Evolutionary conservation across 2,113 vertebrate genomes (phyloP), one percentile per base, ranked within the genome.

Genomic region (Diadophis punctatus): DNA sequence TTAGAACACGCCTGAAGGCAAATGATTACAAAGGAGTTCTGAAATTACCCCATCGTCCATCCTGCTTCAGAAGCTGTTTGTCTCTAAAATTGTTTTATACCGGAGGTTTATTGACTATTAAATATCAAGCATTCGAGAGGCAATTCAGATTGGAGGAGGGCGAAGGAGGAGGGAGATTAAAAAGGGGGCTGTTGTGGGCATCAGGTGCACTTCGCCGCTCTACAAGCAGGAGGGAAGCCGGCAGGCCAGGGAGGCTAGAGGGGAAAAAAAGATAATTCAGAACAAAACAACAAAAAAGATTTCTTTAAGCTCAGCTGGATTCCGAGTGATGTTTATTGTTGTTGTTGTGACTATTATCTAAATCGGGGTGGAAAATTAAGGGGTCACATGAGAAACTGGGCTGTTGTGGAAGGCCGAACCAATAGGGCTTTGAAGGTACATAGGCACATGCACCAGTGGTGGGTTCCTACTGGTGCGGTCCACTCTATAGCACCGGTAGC

Each of bases 11-110:
- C 27, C 92, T 86, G 89, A 52, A 94, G 93, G 80, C 58, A 91
- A 92, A 90, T 86, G 89, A 90, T 93, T 93, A 93, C 80, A 93
- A 93, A 93, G 92, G 92, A 90, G 22, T 74, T 93, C 92, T 46
- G 53, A 90, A 86, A 63, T 93, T 90, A 55, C 92, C 88, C 74
- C 80, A 30, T 34, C n/a, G 27, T 56, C 56, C 14, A 27, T 56
- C 91, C 43, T 89, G 43, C 34, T 80, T 80, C 87, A 56, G 39
- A 88, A 63, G 88, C 55, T 25, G 55, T 48, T 56, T 55, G 46
- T 51, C 46, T 43, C n/a, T 85, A 43, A 89, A 43, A 63, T 90
- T 63, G 90, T 86, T 86, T 48, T 43, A 84, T 49, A 51, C 20
- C 3, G 48, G 88, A 86, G 60, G 55, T 86, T 90, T 86, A 90